phyloP scores from a whole-genome alignment of 2,797 vertebrate genomes.

The Clarias laeviceps region DNA sequence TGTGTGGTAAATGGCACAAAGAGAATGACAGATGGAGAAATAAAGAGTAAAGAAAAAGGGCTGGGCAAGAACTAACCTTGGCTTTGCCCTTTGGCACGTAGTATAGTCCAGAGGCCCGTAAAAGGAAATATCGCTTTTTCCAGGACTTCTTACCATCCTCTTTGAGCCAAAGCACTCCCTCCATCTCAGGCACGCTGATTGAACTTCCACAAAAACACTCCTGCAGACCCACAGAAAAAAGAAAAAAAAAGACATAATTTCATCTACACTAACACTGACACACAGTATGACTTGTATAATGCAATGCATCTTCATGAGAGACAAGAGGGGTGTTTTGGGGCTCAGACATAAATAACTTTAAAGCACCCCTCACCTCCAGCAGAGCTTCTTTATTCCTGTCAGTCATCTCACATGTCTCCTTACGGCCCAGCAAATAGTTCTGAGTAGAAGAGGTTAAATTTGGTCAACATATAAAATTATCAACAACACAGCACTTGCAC shows the following conservation, averaged over 20 bases:
- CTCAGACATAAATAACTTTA: neutral
- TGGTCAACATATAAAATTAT: constrained; percentile 9
- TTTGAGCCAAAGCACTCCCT: constrained; percentile 95
- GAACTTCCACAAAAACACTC: constrained; percentile 96
- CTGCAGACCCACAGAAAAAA: constrained; percentile 66
- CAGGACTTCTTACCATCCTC: constrained; percentile 98
- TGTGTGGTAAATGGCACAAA: neutral
- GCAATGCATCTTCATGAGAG: neutral
- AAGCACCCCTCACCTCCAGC: constrained; percentile 81
- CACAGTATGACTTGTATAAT: neutral
- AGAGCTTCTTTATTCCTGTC: constrained; percentile 98
- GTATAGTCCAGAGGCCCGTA: constrained; percentile 95
- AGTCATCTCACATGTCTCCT: constrained; percentile 95
- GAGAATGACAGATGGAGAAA: constrained; percentile 15
- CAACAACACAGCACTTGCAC: neutral
- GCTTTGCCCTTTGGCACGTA: constrained; percentile 95
- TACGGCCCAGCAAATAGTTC: constrained; percentile 97
- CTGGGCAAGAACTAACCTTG: constrained; percentile 73
- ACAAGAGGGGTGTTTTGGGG: neutral
- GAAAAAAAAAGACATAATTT: constrained; percentile 1
- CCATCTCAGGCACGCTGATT: constrained; percentile 95
- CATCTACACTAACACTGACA: constrained; percentile 26
- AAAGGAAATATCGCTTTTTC: constrained; percentile 98
- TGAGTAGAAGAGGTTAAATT: constrained; percentile 60
- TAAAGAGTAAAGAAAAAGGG: neutral